Conservation (phyloP, 2,797 vertebrate genomes). For the Nothura maculosa region DNA sequence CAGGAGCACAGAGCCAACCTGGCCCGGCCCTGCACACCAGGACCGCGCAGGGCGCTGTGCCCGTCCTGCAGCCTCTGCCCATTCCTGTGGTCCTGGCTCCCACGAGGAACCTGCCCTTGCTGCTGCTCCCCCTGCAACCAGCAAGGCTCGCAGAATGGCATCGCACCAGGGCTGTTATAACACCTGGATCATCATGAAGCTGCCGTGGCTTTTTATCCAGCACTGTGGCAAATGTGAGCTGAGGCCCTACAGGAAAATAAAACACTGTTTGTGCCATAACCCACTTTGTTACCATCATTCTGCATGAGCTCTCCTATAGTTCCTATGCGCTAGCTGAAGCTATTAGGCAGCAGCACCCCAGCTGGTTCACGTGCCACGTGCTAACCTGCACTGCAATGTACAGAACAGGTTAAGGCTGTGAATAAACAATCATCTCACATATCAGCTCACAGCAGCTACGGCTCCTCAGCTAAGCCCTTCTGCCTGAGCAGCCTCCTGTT, state of each 20-base stretch:
- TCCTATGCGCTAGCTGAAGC: not conserved
- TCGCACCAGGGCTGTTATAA: not conserved
- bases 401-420: not conserved
- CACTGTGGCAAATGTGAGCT: not conserved
- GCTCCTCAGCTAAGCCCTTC: not conserved
- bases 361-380: not conserved
- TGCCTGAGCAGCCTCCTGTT: not conserved
- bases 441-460: not conserved
- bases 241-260: not conserved
- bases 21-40: accelerated
- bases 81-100: not conserved
- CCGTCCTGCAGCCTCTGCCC: not conserved
- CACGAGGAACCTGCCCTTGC: not conserved
- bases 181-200: not conserved
- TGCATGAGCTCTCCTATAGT: not conserved
- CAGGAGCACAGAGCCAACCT: not conserved
- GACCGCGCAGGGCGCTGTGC: not conserved
- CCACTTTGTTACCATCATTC: not conserved
- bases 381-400: not conserved
- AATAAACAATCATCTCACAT: not conserved
- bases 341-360: not conserved
- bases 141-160: not conserved
- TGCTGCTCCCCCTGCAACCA: not conserved
- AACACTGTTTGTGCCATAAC: conserved; percentile 3
- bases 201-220: not conserved